These are phyloP conservation scores for Anthoscopus minutus DNA, from an alignment of 2,113 vertebrate genomes.

Conservation along the genomic window DNA sequence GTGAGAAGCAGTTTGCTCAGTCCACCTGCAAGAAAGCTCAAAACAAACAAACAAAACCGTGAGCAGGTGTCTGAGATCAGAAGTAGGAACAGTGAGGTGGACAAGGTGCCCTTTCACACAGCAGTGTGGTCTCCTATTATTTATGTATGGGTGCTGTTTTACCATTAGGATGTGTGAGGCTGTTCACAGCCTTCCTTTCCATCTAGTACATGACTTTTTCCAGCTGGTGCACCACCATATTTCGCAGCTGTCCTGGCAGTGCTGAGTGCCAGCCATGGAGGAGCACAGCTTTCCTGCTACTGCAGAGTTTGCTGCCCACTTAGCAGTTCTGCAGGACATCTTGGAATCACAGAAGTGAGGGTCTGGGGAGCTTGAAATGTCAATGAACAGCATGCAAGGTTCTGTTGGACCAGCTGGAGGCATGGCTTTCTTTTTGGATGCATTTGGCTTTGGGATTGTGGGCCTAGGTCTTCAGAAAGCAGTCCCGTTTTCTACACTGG, in stretches of 20 bases:
- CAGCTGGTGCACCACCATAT: neutral
- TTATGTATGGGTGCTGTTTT: neutral
- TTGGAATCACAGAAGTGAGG: neutral
- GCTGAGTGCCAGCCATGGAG: neutral
- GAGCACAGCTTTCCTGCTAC: neutral
- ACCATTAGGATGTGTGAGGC: neutral
- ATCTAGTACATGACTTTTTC: accelerated
- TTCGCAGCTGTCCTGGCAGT: neutral
- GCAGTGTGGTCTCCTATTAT: neutral
- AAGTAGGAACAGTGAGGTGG: neutral
- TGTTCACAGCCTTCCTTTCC: neutral
- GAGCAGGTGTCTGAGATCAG: neutral
- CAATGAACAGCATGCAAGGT: accelerated
- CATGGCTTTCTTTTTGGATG: neutral
- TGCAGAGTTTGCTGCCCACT: neutral
- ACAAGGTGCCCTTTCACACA: neutral
- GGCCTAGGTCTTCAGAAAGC: neutral
- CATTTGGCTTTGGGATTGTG: neutral
- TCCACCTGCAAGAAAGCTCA: neutral
- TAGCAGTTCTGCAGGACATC: neutral
- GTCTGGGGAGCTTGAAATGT: neutral
- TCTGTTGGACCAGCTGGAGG: neutral
- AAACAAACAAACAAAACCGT: neutral
- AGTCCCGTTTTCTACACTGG: accelerated
- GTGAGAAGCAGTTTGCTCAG: neutral